Evolutionary conservation across 1,140 invertebrate species (phyloP).

Genomic region (Tachypleus tridentatus): DNA sequence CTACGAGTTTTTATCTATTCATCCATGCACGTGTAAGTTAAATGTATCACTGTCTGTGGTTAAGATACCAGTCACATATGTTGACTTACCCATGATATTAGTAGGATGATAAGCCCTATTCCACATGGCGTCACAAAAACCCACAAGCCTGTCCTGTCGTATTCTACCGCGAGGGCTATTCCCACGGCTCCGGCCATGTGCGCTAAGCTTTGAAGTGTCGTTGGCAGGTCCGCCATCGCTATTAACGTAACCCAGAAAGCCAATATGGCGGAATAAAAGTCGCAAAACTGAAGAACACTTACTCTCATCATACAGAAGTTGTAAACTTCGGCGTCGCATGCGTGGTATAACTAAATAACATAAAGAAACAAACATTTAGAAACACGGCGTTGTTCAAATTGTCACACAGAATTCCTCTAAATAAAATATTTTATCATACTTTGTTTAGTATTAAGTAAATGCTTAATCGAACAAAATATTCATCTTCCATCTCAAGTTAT

Average conservation of each 20-base stretch:
- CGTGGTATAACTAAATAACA: constrained; percentile 30
- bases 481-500: too few relatives aligned
- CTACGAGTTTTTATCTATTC: too few relatives aligned
- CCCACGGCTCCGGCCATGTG: constrained; percentile 30
- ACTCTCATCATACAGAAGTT: constrained; percentile 34
- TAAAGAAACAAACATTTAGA: constrained; percentile 11
- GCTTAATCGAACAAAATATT: not conserved
- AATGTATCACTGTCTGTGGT: too few relatives aligned
- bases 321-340: constrained; percentile 31
- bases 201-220: constrained; percentile 23
- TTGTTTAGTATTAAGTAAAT: constrained; percentile 1
- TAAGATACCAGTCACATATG: too few relatives aligned
- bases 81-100: constrained; percentile 29
- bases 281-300: constrained; percentile 32
- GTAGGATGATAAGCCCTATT: constrained; percentile 24
- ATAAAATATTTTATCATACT: too few relatives aligned
- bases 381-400: too few relatives aligned
- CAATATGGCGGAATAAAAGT: constrained; percentile 34
- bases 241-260: constrained; percentile 35
- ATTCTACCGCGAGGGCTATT: constrained; percentile 28
- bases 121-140: constrained; percentile 27
- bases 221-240: constrained; percentile 27
- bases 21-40: too few relatives aligned
- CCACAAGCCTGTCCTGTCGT: constrained; percentile 25
- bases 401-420: too few relatives aligned